phyloP scores from a whole-genome alignment of 2,113 vertebrate genomes.

The Rhagologus leucostigma region DNA sequence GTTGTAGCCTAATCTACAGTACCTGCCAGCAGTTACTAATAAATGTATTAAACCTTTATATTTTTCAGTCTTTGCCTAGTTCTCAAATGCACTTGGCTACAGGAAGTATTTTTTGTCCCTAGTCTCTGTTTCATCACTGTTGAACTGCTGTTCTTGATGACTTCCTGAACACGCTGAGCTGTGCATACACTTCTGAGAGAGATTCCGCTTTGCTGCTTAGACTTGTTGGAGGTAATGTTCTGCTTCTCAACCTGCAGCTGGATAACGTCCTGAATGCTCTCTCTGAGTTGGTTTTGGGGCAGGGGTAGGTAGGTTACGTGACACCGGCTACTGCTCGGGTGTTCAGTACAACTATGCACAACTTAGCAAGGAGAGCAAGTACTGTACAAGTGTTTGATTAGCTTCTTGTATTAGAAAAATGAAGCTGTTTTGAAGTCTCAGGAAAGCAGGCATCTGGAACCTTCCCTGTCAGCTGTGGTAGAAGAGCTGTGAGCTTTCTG shows the following conservation, averaged over 20 bases:
- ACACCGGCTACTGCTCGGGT: neutral
- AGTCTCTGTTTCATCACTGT: neutral
- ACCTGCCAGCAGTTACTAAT: neutral
- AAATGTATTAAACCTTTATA: neutral
- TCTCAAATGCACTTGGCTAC: neutral
- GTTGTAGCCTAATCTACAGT: neutral
- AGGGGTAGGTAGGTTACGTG: no score
- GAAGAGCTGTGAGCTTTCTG: neutral
- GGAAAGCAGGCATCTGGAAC: neutral
- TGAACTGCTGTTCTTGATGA: neutral
- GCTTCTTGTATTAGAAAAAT: neutral
- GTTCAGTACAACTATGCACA: rapidly evolving
- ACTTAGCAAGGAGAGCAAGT: neutral
- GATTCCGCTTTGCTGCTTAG: neutral
- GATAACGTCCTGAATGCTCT: neutral
- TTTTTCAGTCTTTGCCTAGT: neutral
- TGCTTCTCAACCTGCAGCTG: neutral
- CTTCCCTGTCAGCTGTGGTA: neutral
- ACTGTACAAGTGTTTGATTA: rapidly evolving
- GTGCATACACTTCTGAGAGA: neutral
- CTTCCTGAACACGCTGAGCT: neutral
- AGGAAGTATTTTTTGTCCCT: neutral
- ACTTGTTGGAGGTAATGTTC: neutral
- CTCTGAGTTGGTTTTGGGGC: neutral
- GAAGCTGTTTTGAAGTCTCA: neutral